A percentile compares a stretch with the other conserved stretches of the same genome.
Conservation (phyloP, 1,140 invertebrate species). For the Centruroides vittatus region DNA sequence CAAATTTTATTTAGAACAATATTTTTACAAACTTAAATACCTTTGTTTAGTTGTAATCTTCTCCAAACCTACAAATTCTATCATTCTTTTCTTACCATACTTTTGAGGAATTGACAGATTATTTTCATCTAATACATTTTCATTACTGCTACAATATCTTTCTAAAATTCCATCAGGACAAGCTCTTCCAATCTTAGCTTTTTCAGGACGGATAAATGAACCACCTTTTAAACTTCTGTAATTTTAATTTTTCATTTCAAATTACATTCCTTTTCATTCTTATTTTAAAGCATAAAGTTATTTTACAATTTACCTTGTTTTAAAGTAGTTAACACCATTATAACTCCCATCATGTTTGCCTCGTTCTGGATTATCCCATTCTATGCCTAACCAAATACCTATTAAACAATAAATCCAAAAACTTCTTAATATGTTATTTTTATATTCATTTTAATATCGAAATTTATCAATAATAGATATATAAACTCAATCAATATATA, state of each 20-base stretch:
- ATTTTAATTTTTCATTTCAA: too few species aligned
- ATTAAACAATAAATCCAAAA: too few species aligned
- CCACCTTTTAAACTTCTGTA: conserved; percentile 12
- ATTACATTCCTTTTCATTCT: too few species aligned
- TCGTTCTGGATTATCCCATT: conserved; percentile 75
- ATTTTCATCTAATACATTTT: not conserved
- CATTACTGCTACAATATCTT: conserved; percentile 7
- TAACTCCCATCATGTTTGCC: conserved; percentile 83
- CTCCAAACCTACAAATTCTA: conserved; percentile 16
- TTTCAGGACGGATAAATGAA: conserved; percentile 13
- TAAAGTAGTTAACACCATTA: conserved; percentile 65
- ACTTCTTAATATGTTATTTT: too few species aligned
- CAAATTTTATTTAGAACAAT: too few species aligned
- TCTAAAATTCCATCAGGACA: conserved; percentile 8
- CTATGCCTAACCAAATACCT: conserved; percentile 64
- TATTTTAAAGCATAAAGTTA: too few species aligned
- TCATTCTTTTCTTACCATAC: conserved; percentile 6
- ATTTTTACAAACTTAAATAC: not conserved
- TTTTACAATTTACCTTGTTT: conserved; percentile 41
- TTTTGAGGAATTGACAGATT: conserved; percentile 13
- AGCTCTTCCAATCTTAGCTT: conserved; percentile 14
- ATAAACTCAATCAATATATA: too few species aligned
- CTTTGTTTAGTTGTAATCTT: conserved; percentile 16
- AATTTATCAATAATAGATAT: too few species aligned
- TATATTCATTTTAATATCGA: too few species aligned